Percentiles rank a stretch among this genome's conserved stretches.
These are phyloP conservation scores for Tetramorium alpestre DNA, from an alignment of 1,140 invertebrate species.

Conservation along the genomic window DNA sequence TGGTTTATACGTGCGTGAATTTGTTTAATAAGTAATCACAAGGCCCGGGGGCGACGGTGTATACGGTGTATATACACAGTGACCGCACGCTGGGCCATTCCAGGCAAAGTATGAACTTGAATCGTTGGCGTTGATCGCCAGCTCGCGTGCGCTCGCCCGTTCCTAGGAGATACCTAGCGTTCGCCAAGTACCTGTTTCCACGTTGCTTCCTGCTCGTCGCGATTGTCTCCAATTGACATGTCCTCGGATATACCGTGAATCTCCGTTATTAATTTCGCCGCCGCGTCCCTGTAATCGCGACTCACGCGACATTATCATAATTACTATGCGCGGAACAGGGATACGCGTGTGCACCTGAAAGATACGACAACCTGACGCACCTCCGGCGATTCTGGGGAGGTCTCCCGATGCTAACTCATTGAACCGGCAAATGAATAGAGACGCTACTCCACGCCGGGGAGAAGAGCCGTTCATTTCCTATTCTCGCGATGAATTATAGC, in stretches of 20 bases:
- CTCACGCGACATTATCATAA: constrained; percentile 65
- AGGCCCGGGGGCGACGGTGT: neutral
- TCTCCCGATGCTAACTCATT: constrained; percentile 42
- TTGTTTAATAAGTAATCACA: constrained; percentile 31
- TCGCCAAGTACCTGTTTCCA: constrained; percentile 22
- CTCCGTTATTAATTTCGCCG: constrained; percentile 62
- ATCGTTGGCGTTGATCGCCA: constrained; percentile 9
- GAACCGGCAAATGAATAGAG: constrained; percentile 50
- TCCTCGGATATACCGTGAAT: constrained; percentile 57
- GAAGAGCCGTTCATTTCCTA: constrained; percentile 40
- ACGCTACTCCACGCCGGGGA: constrained; percentile 35
- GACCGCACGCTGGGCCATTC: constrained; percentile 35
- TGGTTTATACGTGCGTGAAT: constrained; percentile 7
- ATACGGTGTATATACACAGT: neutral
- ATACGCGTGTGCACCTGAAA: constrained; percentile 33
- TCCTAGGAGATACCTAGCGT: constrained; percentile 16
- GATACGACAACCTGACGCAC: constrained; percentile 55
- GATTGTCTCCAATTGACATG: constrained; percentile 65
- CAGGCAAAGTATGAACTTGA: constrained; percentile 7
- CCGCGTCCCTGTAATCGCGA: constrained; percentile 42
- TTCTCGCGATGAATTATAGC: constrained; percentile 52
- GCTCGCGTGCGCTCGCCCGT: constrained; percentile 32
- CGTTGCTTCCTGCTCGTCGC: constrained; percentile 21
- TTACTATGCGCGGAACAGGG: constrained; percentile 48
- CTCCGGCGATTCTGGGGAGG: constrained; percentile 42